Evolutionary conservation across 2,113 vertebrate species (phyloP), one percentile per base, ranked within the genome.

Genomic region (Struthidea cinerea): DNA sequence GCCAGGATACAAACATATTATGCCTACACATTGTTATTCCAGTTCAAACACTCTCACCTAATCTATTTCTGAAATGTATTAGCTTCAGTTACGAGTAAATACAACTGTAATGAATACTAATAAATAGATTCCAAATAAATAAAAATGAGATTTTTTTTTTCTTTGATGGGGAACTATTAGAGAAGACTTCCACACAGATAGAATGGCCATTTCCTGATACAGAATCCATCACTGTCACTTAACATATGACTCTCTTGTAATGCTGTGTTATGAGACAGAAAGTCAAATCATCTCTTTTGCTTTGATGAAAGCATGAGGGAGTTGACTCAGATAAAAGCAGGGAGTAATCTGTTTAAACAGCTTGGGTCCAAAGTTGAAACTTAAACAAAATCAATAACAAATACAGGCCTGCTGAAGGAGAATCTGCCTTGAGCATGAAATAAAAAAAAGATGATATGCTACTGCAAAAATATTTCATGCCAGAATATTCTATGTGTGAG

Each of bases 311-410:
- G 70, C 73, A 97, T 55, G 82, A 94, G 95, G 96, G 97, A 95
- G 87, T 95, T 86, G 68, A 92, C 75, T 94, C 61, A 87, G 90
- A 94, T 87, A 91, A 94, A 96, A 95, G 69, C 61, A 82, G 56
- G 37, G 69, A 93, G 69, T 87, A 96, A 96, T 94, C 95, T 96
- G 90, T 96, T 97, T 97, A 95, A 97, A 96, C 87, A 97, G 94
- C 79, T 95, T 94, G 79, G 61, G 82, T 84, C 57, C 89, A 61
- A 97, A 95, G 92, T 90, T 80, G 84, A 96, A 93, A 96, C 95
- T 83, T 70, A 95, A 97, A 80, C 76, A 90, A 94, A 96, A 97
- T 93, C 92, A 92, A 44, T 74, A 94, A 90, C 49, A 91, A 80
- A 85, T 61, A 61, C 10, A 84, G 39, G 35, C 21, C 46, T 68